Evolutionary conservation across 2,113 vertebrate species (phyloP), one percentile per base, ranked within the genome.

Genomic region (Actenoides lindsayi): DNA sequence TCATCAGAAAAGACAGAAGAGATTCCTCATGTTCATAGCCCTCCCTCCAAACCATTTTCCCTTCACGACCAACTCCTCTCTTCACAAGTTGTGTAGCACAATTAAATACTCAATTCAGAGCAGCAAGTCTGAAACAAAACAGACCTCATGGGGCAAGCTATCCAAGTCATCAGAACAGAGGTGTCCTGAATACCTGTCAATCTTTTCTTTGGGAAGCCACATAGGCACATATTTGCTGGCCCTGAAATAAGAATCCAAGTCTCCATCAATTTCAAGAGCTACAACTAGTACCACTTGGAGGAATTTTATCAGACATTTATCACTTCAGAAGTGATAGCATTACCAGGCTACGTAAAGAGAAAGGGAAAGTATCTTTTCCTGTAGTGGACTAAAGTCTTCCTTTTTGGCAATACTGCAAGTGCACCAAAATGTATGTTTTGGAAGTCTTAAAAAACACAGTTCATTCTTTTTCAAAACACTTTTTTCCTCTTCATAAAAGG

Each of bases 121-220:
- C 37, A 63, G 28, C 39, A 68, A 91, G 27, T 31, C 33, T 88
- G 89, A 93, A 95, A 94, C 70, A 93, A 94, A 94, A 53, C 75
- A 76, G 65, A 44, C 53, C 67, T 85, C 70, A 27, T 48, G 78
- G 42, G 82, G 24, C 65, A 67, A n/a, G 59, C 35, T 87, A 68
- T 60, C 64, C 63, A 51, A 68, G 63, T 68, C n/a, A 85, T 79
- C 65, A 73, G 39, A 71, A 35, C 65, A 83, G 27, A 79, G 18
- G 12, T 57, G 57, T 76, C 74, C 82, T 90, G 78, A 94, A 92
- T 87, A 53, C 20, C 70, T 79, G 67, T 85, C 90, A 87, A 2
- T 69, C 67, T 94, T 85, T 85, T 67, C 62, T 88, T 84, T 46
- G n/a, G 68, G 35, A 93, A 93, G 20, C 71, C 33, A 7, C 28